phyloP scores from a whole-genome alignment of 2,113 vertebrate genomes.

The Psittacula cyanocephala region DNA sequence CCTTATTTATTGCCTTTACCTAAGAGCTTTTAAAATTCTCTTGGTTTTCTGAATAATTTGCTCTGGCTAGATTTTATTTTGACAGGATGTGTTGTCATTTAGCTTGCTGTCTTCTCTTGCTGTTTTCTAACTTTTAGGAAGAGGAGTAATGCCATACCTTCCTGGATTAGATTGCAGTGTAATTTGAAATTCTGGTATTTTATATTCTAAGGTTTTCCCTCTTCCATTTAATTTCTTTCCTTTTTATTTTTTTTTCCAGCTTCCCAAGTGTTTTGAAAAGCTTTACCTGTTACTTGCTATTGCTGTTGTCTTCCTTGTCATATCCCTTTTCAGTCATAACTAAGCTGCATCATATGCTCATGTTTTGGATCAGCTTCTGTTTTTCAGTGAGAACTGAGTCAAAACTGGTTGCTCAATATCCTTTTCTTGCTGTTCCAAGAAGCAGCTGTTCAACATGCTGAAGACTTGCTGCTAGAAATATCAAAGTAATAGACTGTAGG shows the following conservation, averaged over 20 bases:
- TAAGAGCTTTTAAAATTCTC: conserved; percentile 45
- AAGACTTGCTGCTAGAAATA: background rate
- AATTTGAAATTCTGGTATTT: background rate
- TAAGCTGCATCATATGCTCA: background rate
- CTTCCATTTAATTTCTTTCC: background rate
- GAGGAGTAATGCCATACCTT: background rate
- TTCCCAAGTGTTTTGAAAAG: background rate
- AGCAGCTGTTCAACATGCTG: background rate
- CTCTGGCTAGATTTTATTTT: background rate
- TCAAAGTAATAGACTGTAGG: background rate
- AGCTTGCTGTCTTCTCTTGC: background rate
- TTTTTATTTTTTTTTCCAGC: background rate
- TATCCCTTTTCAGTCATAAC: background rate
- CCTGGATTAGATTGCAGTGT: background rate
- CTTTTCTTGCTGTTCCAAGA: background rate
- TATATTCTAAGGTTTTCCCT: background rate
- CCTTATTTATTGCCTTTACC: conserved; percentile 36
- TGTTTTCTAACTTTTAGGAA: background rate
- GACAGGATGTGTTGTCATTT: background rate
- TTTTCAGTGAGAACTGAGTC: background rate
- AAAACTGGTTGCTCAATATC: background rate
- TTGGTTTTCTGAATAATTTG: conserved; percentile 19
- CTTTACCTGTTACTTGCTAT: background rate
- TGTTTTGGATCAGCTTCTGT: background rate
- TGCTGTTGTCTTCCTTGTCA: background rate